Evolutionary conservation across 2,113 vertebrate genomes (phyloP).

Genomic region (Sinosuthora webbiana): DNA sequence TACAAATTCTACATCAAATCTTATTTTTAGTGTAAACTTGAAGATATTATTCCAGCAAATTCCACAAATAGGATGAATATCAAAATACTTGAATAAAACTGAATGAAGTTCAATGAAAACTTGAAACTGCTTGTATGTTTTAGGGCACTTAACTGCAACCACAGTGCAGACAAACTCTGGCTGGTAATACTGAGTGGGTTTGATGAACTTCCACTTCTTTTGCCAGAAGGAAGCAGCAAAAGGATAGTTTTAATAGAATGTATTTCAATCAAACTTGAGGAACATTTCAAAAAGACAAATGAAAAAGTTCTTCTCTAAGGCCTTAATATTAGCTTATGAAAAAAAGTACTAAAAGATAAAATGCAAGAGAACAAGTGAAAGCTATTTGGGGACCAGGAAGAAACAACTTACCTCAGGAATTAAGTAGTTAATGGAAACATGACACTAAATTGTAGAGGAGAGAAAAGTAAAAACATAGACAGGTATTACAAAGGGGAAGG

Average conservation of each 20-base stretch:
- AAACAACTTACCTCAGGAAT: background rate
- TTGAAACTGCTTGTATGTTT: background rate
- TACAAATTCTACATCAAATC: background rate
- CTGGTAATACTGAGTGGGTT: background rate
- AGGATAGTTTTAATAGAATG: background rate
- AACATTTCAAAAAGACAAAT: background rate
- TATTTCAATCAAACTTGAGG: background rate
- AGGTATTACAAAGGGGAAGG: background rate
- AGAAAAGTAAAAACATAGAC: background rate
- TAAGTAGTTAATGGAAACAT: background rate
- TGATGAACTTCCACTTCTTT: background rate
- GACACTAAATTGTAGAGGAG: background rate
- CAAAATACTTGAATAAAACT: background rate
- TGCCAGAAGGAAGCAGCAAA: background rate
- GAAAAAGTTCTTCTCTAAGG: background rate
- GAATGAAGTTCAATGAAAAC: background rate
- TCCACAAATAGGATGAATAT: background rate
- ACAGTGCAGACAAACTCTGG: background rate
- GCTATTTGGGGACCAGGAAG: background rate
- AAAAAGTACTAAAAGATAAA: background rate
- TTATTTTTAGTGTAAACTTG: background rate
- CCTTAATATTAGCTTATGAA: background rate
- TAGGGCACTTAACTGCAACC: background rate
- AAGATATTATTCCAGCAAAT: background rate
- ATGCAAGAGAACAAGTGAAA: background rate